Base-by-base conservation (phyloP, 2,888 invertebrate genomes). In the Drosophila acutilabella region DNA sequence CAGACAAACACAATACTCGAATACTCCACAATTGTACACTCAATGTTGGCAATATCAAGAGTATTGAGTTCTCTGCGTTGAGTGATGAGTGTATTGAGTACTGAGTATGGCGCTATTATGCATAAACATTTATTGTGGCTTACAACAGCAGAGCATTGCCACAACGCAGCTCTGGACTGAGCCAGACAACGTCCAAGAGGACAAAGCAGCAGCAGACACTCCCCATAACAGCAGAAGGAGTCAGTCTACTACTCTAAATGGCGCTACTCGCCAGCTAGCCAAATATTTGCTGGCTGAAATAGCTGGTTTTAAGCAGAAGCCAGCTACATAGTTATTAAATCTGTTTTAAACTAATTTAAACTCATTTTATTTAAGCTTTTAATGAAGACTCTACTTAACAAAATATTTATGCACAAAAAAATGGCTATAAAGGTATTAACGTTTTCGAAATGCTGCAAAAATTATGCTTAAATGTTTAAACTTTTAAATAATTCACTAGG, bases 71-170 rank as follows among this genome's bases (percentile, higher is more conserved):
- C 71, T 74, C 68, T 74, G 69, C 66, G 30, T 2, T 30, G 30
- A 30, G 30, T 30, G 30, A 8, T 2, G 8, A 30, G 5, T 4
- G 14, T 20, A 45, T 13, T 26, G 36, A 30, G 26, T 16, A 76
- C 71, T 74, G 71, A 78, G 71, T 68, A 64, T 50, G 82, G 69
- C 62, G 86, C 74, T 86, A 81, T 79, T 85, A 78, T 85, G 80
- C 88, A 78, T 58, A 68, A 58, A 78, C 85, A 85, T 80, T 80
- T 80, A 74, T 71, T 81, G 88, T 67, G 81, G 71, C 71, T 78
- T 80, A 64, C 78, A 64, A 36, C n/a, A 36, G 18, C 36, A n/a
- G 33, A 50, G 33, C 30, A 33, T 33, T 6, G 33, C 11, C 11
- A 36, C 11, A 36, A 11, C 11, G 14, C 26, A 11, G 30, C 5